These are phyloP conservation scores for Petrocephalus zakoni DNA, from an alignment of 2,113 vertebrate genomes.

Conservation along the genomic window DNA sequence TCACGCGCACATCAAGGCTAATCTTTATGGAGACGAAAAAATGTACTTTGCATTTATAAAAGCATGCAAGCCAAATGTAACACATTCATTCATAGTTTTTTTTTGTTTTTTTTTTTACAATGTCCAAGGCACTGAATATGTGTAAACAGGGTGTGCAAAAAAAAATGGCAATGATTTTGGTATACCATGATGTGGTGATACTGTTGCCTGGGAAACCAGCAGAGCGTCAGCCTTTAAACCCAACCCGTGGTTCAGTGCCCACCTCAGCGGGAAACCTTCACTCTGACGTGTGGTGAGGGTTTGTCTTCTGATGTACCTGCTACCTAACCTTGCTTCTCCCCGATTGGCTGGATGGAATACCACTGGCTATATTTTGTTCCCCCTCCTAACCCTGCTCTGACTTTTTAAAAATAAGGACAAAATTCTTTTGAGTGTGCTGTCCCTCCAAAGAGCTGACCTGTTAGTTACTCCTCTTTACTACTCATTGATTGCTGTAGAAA, in stretches of 20 bases:
- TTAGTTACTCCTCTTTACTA: conserved; percentile 29
- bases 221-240: conserved; percentile 38
- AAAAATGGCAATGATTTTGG: conserved; percentile 49
- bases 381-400: conserved; percentile 52
- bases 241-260: conserved; percentile 31
- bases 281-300: conserved; percentile 3
- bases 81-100: conserved; percentile 40
- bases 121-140: conserved; percentile 62
- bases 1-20: conserved; percentile 59
- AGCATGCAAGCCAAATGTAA: conserved; percentile 71
- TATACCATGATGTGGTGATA: conserved; percentile 28
- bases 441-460: conserved; percentile 66
- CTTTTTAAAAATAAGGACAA: conserved; percentile 54
- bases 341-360: conserved; percentile 58
- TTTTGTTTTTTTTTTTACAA: conserved; percentile 55
- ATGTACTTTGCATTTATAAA: conserved; percentile 70
- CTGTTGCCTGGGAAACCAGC: conserved; percentile 34
- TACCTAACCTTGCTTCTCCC: conserved; percentile 57
- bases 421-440: conserved; percentile 58
- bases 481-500: conserved; percentile 67
- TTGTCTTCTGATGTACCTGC: conserved; percentile 35
- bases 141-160: conserved; percentile 63
- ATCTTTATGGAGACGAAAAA: conserved; percentile 49
- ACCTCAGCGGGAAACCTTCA: conserved; percentile 10
- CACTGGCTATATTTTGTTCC: conserved; percentile 58